phyloP scores from a whole-genome alignment of 2,888 invertebrate species.

The Drosophila prolongata region DNA sequence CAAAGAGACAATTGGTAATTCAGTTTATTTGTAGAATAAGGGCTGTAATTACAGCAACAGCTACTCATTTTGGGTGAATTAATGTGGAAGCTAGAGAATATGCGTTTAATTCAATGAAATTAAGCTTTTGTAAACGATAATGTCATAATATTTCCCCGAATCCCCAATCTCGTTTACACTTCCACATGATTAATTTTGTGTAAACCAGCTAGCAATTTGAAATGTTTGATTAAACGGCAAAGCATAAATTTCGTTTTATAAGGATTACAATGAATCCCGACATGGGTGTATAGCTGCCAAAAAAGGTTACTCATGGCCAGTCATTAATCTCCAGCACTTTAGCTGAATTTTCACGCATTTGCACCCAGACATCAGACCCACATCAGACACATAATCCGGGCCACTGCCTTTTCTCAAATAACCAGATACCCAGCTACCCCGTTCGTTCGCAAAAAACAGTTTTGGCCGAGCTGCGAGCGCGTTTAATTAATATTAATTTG shows the following conservation, averaged over 20 bases:
- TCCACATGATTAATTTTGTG: conserved; percentile 33
- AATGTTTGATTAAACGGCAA: conserved; percentile 41
- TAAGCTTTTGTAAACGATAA: conserved; percentile 1
- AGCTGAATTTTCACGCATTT: conserved; percentile 42
- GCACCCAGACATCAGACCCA: conserved; percentile 29
- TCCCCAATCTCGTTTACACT: neutral
- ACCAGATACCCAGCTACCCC: conserved; percentile 3
- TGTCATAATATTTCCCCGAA: neutral
- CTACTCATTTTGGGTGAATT: neutral
- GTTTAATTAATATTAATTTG: conserved; percentile 78
- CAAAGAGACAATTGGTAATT: conserved; percentile 1
- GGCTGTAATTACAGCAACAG: neutral
- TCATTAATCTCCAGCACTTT: conserved; percentile 39
- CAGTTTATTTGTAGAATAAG: conserved; percentile 13
- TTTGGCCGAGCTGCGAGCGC: conserved; percentile 19
- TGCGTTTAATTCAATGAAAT: conserved; percentile 13
- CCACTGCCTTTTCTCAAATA: conserved; percentile 1
- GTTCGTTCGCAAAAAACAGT: conserved; percentile 18
- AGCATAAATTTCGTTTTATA: conserved; percentile 35
- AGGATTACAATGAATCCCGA: conserved; percentile 22
- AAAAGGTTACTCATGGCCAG: conserved; percentile 18
- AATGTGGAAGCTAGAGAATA: neutral
- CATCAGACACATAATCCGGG: conserved; percentile 25
- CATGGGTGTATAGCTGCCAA: conserved; percentile 14
- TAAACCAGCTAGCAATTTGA: conserved; percentile 32